Conservation (phyloP, 37 sponge, comb jelly and placozoan genomes). For the Lycopodina hypogea region DNA sequence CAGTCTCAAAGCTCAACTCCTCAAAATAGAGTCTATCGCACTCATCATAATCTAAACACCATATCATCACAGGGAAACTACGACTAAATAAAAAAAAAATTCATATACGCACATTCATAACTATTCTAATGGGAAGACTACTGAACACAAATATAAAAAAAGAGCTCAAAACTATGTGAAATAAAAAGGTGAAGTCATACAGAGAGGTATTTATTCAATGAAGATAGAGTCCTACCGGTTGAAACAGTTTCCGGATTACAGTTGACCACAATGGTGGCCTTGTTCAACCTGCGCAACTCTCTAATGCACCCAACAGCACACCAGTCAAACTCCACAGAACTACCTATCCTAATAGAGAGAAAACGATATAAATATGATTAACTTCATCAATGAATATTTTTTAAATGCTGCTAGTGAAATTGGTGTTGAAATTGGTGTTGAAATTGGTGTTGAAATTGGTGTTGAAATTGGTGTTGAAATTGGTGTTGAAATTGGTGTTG, state of each 20-base stretch:
- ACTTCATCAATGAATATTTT: background rate
- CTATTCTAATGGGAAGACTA: too few species aligned
- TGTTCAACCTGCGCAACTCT: constrained; percentile 79
- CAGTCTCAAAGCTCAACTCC: constrained; percentile 91
- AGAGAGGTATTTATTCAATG: background rate
- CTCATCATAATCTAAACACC: constrained; percentile 83
- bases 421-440: background rate
- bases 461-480: too few species aligned
- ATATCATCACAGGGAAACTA: background rate
- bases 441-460: too few species aligned
- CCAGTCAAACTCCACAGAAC: constrained; percentile 99
- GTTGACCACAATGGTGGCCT: constrained; percentile 73
- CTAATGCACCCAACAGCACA: constrained; percentile 96
- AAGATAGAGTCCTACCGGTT: constrained; percentile 40
- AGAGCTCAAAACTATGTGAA: background rate
- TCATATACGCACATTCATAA: too few species aligned
- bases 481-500: too few species aligned
- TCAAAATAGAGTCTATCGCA: constrained; percentile 99
- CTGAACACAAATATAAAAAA: background rate
- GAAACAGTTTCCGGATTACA: constrained; percentile 96
- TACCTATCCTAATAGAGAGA: constrained; percentile 73
- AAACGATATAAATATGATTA: background rate
- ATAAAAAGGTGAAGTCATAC: background rate
- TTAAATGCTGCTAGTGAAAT: background rate
- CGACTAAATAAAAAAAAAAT: background rate